Conservation (phyloP, 2,113 vertebrate species). For the Stegostoma tigrinum region DNA sequence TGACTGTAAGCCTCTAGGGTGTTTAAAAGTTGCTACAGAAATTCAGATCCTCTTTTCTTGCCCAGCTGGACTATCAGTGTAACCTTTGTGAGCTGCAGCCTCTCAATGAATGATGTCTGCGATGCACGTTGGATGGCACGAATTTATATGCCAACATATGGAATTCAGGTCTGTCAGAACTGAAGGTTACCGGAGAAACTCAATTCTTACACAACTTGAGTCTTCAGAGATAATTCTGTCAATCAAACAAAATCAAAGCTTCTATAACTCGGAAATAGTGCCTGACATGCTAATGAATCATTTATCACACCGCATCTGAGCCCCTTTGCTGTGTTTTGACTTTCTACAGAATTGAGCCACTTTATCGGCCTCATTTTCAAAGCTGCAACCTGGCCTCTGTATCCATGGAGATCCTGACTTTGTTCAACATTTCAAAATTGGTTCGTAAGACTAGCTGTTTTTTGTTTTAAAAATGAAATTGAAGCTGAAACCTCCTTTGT, state of each 20-base stretch:
- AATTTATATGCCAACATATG: background rate
- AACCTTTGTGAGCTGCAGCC: background rate
- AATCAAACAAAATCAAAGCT: background rate
- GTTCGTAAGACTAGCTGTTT: background rate
- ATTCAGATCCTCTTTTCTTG: background rate
- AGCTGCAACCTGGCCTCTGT: background rate
- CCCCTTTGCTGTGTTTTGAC: background rate
- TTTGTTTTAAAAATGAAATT: background rate
- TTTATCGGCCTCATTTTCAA: background rate
- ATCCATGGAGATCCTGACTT: slow-evolving; percentile 7
- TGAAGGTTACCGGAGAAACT: background rate
- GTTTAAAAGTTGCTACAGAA: background rate
- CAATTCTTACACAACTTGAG: background rate
- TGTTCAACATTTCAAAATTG: slow-evolving; percentile 4
- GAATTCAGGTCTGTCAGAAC: slow-evolving; percentile 10
- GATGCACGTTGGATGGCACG: background rate
- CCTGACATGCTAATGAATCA: background rate
- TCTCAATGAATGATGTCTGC: background rate
- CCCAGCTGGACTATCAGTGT: background rate
- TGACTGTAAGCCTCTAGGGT: background rate
- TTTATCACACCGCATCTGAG: background rate
- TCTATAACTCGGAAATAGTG: background rate
- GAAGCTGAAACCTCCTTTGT: background rate
- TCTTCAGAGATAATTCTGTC: slow-evolving; percentile 11
- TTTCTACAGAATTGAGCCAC: background rate